Percentiles rank a stretch among this genome's conserved stretches.
Conservation (phyloP, 2,113 vertebrate species). For the Garra rufa region DNA sequence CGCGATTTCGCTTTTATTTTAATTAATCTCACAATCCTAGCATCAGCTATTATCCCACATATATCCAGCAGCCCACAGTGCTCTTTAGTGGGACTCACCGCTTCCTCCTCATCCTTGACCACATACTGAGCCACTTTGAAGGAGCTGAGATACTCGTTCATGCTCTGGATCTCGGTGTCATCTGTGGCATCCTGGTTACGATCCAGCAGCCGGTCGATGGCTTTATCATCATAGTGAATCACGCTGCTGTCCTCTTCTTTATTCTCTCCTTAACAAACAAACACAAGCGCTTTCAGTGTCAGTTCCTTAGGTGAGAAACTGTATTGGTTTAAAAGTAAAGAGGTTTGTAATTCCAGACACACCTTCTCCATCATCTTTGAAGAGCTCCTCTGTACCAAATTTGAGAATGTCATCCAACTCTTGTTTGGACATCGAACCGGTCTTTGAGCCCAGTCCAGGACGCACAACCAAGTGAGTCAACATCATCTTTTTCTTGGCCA, state of each 20-base stretch:
- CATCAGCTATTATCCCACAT: background rate
- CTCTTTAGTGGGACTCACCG: conserved; percentile 63
- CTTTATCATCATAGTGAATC: conserved; percentile 96
- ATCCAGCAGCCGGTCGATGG: conserved; percentile 91
- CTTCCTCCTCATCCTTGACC: conserved; percentile 96
- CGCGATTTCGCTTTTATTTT: background rate
- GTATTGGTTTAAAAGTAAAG: background rate
- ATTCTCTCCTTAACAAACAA: conserved; percentile 82
- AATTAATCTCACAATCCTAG: background rate
- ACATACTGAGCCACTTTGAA: conserved; percentile 98
- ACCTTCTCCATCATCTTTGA: conserved; percentile 87
- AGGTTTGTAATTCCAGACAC: background rate
- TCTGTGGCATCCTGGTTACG: conserved; percentile 93
- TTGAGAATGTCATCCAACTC: conserved; percentile 98
- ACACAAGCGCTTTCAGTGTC: background rate
- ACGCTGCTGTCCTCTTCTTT: conserved; percentile 96
- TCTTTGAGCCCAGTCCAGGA: conserved; percentile 94
- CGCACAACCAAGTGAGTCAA: conserved; percentile 95
- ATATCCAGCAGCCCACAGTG: background rate
- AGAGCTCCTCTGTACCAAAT: conserved; percentile 94
- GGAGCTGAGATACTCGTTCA: conserved; percentile 98
- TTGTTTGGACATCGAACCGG: conserved; percentile 98
- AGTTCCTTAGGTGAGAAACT: background rate
- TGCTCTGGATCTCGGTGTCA: conserved; percentile 94
- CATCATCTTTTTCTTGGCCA: conserved; percentile 99